phyloP scores from a whole-genome alignment of 2,113 vertebrate species.

The Caranx melampygus region DNA sequence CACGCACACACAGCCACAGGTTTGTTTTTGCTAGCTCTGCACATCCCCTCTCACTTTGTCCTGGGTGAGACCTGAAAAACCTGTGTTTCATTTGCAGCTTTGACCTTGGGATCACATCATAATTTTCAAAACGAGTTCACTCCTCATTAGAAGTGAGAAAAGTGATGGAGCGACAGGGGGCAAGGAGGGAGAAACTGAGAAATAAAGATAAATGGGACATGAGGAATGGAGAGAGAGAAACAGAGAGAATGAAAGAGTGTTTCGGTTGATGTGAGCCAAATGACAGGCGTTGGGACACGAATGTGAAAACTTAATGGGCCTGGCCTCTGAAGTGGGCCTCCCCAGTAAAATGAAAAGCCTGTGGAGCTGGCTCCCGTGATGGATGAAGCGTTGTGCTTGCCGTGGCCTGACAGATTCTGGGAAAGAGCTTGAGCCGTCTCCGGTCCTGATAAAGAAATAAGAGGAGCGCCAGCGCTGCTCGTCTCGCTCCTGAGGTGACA shows the following conservation, averaged over 20 bases:
- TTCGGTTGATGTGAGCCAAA: constrained; percentile 73
- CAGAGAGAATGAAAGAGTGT: constrained; percentile 58
- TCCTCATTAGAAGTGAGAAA: constrained; percentile 77
- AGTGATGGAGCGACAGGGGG: constrained; percentile 58
- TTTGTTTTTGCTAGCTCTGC: constrained; percentile 48
- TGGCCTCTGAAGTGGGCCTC: constrained; percentile 77
- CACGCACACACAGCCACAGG: constrained; percentile 5
- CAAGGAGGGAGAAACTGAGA: constrained; percentile 48
- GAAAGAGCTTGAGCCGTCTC: constrained; percentile 76
- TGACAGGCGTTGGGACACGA: constrained; percentile 79
- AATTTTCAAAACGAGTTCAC: constrained; percentile 71
- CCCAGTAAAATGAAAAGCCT: constrained; percentile 75
- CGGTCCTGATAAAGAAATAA: constrained; percentile 78
- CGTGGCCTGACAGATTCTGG: constrained; percentile 82
- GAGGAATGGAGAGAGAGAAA: constrained; percentile 51
- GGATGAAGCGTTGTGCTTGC: constrained; percentile 79
- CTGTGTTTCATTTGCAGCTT: constrained; percentile 71
- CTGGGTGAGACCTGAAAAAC: constrained; percentile 64
- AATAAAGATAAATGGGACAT: constrained; percentile 75
- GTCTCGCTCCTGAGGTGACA: constrained; percentile 62
- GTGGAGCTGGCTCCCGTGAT: constrained; percentile 76
- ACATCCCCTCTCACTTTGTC: constrained; percentile 42
- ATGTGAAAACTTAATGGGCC: constrained; percentile 81
- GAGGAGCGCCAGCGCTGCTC: constrained; percentile 54
- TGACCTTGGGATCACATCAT: constrained; percentile 67